These are phyloP conservation scores for Hydra vulgaris DNA, from an alignment of 30 jellyfish, hydroid and myxozoan genomes.

Conservation along the genomic window DNA sequence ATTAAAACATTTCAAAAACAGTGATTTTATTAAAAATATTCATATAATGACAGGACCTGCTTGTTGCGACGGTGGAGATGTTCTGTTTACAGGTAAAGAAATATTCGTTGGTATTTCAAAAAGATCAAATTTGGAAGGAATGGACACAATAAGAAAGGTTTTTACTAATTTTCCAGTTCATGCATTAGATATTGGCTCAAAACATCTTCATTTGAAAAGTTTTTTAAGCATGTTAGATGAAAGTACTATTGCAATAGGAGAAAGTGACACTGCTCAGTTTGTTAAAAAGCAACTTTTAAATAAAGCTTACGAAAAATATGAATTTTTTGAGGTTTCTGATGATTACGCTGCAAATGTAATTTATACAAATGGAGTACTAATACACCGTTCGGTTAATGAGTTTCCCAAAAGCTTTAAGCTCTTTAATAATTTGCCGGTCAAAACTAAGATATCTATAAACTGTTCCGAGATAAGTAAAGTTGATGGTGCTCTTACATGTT, in stretches of 20 bases:
- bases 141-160: conserved; percentile 15
- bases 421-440: conserved; percentile 30
- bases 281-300: conserved; percentile 33
- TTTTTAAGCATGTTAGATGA: conserved; percentile 55
- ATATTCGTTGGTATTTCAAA: conserved; percentile 71
- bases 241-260: conserved; percentile 43
- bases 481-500: conserved; percentile 81
- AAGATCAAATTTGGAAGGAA: conserved; percentile 59
- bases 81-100: conserved; percentile 77
- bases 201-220: conserved; percentile 62
- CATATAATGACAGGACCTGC: conserved; percentile 70
- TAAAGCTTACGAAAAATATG: conserved; percentile 35
- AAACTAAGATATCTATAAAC: conserved; percentile 18
- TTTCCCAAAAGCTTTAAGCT: conserved; percentile 35
- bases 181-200: conserved; percentile 19
- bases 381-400: conserved; percentile 43
- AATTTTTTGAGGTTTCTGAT: conserved; percentile 36
- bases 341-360: conserved; percentile 67
- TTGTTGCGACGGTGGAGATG: conserved; percentile 88
- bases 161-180: conserved; percentile 71
- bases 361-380: conserved; percentile 59
- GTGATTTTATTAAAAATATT: conserved; percentile 13
- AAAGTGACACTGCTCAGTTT: conserved; percentile 23
- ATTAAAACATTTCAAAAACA: not conserved
- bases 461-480: conserved; percentile 58